Evolutionary conservation across 2,888 invertebrate species (phyloP), one percentile per base, ranked within the genome.

Genomic region (Helicoverpa assulta): DNA sequence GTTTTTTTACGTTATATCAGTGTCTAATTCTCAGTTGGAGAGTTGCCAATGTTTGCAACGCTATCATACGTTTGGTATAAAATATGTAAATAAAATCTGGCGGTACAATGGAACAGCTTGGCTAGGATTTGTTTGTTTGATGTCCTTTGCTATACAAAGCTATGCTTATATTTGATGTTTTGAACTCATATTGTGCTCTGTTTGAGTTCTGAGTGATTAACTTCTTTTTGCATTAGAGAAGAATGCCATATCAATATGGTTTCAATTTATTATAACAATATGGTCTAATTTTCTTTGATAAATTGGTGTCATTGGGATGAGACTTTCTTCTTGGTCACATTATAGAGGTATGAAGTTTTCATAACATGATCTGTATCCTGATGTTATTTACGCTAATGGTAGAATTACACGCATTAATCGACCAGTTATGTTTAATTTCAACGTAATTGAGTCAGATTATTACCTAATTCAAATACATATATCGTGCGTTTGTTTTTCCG

Each of bases 81-180:
- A 78, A 73, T 78, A 83, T 83, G 84, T 64, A 82, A 84, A 83
- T 82, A 77, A 81, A 72, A 75, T 78, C 66, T 65, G 68, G 70
- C 69, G 70, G 62, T 37, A 73, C 71, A 76, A 56, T 67, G 50
- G 53, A 50, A 29, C 68, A 64, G 70, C 78, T 68, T 72, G 70
- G 53, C 68, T 51, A 33, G 26, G 14, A 79, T 75, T 29, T 66
- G 51, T 80, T n/a, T n/a, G 80, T 65, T 67, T 77, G 71, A 70
- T 75, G 70, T 71, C 70, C 64, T 75, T 70, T 65, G 56, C 29
- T 61, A 72, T 63, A 70, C n/a, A 70, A 66, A 65, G 52, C 43
- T 51, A 26, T 40, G 29, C 53, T 47, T 5, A 12, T n/a, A 40
- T 5, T 54, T 66, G 33, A 40, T 63, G 19, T 59, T 58, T 40